Evolutionary conservation across 2,113 vertebrate genomes (phyloP).

Genomic region (Vireo altiloquus): DNA sequence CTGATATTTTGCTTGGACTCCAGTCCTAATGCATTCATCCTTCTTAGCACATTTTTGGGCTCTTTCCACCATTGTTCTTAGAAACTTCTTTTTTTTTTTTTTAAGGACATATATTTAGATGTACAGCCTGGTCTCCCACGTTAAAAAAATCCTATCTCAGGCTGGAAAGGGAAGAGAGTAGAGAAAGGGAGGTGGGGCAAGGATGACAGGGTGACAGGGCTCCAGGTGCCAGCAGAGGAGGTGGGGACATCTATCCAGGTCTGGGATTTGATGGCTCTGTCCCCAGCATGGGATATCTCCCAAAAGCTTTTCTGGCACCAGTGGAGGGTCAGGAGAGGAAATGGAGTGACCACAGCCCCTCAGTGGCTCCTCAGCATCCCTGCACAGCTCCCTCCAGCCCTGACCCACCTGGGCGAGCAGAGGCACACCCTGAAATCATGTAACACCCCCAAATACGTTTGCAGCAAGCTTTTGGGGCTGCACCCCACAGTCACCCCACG

Average conservation of each 20-base stretch:
- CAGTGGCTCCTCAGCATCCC: neutral
- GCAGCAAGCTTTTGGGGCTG: neutral
- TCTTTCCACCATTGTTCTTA: slow-evolving; percentile 78
- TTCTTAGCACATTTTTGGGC: slow-evolving; percentile 75
- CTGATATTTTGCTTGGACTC: slow-evolving; percentile 79
- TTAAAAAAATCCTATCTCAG: neutral
- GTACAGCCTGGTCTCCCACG: slow-evolving; percentile 53
- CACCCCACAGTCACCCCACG: rapidly evolving
- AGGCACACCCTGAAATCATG: rapidly evolving
- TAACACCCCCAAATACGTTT: rapidly evolving
- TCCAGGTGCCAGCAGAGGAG: neutral
- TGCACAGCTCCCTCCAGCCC: neutral
- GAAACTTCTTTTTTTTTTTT: slow-evolving; percentile 12
- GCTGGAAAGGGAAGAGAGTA: neutral
- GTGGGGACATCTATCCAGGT: neutral
- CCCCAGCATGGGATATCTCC: rapidly evolving
- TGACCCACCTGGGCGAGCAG: rapidly evolving
- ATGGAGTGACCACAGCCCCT: neutral
- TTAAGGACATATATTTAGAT: slow-evolving; percentile 54
- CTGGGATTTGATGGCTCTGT: neutral
- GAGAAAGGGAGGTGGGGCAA: neutral
- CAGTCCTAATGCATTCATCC: slow-evolving; percentile 63
- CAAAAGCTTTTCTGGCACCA: neutral
- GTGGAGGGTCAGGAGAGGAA: rapidly evolving
- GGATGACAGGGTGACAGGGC: neutral